Base-by-base conservation (phyloP, 2,797 vertebrate species). In the Tenualosa ilisha region DNA sequence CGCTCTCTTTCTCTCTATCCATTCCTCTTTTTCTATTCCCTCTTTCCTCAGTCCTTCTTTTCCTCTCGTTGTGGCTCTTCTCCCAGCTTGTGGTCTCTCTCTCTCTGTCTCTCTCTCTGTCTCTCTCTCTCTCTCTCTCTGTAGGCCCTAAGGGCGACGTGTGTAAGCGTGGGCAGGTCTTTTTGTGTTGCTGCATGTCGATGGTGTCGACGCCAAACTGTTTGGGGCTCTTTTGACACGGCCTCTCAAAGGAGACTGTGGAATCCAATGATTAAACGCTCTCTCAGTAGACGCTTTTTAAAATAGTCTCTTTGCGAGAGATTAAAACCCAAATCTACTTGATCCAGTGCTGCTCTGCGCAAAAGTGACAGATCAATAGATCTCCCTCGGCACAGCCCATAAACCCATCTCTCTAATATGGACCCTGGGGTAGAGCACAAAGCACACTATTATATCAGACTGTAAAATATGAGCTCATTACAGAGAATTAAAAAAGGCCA, bases 401-500 rank as follows among this genome's bases (percentile, higher is more conserved):
- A 79, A 79, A 79, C 37, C 31, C 13, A 40, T 72, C 68, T 43
- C 72, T 46, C 37, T 79, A 79, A 79, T 79, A 22, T 11, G 37
- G 20, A 79, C 72, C 72, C 72, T 17, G 46, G 72, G 72, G 72
- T 20, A 20, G 20, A 20, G 37, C 72, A 79, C 40, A 79, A 43
- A 79, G 37, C 40, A 79, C 7, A 37, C 72, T 46, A 43, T 79
- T 79, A 43, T 46, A 79, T 46, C 72, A 17, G 20, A 46, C 72
- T 46, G 72, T 79, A 46, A 79, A 79, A 43, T 46, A 79, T 46
- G 17, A 79, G 72, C 72, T 79, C 72, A 79, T 79, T 79, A 79
- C 72, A 43, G 72, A 46, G 72, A 79, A 79, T 79, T 79, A 79
- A 79, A 79, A 31, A 72, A 46, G 72, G 72, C 72, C 72, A 79